Percentiles rank a stretch among this genome's conserved stretches.
Evolutionary conservation across 2,797 vertebrate species (phyloP).

Genomic region (Pogoniulus pusillus): DNA sequence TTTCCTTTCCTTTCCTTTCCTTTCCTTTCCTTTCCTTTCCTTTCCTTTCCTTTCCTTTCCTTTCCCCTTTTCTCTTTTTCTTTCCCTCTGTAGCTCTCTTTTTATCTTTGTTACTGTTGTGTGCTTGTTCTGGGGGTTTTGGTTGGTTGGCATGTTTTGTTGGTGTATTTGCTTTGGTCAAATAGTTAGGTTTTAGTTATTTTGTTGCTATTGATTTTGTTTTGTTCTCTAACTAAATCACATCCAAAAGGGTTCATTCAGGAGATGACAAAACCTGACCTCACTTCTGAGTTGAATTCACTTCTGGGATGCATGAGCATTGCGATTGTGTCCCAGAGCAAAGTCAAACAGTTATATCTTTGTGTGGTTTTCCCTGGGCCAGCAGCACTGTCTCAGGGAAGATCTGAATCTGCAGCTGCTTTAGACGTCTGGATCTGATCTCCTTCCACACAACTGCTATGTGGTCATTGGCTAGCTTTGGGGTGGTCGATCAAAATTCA

Average conservation of each 20-base stretch:
- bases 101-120: neutral
- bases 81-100: too few species aligned
- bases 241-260: neutral
- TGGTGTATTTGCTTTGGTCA: too few species aligned
- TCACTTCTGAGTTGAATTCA: neutral
- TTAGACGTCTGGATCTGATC: neutral
- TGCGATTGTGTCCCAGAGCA: neutral
- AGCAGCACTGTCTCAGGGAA: neutral
- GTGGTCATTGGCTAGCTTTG: neutral
- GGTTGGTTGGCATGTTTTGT: too few species aligned
- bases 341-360: conserved; percentile 2
- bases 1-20: neutral
- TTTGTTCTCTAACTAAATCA: neutral
- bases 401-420: neutral
- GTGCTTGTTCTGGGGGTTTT: too few species aligned
- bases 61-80: too few species aligned
- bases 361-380: neutral
- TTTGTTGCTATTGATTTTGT: neutral
- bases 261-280: neutral
- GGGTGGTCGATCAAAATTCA: neutral
- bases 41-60: neutral
- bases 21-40: neutral
- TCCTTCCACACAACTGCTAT: neutral
- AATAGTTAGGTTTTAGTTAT: neutral
- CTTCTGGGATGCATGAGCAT: neutral